Conservation (phyloP, 2,888 invertebrate genomes). For the Ptilodon capucinus region DNA sequence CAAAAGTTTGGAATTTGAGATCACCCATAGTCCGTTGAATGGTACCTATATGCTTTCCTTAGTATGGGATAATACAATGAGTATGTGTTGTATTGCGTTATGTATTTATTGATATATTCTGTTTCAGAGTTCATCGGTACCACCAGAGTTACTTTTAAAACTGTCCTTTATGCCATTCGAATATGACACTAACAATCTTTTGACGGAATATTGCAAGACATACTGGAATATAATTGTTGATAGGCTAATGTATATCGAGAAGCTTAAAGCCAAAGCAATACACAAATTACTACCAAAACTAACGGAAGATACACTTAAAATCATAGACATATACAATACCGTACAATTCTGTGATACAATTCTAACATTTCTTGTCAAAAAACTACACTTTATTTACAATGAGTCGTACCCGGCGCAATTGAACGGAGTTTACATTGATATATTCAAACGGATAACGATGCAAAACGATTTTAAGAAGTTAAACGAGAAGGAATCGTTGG, state of each 20-base stretch:
- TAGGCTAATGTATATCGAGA: slow-evolving; percentile 58
- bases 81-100: too few species aligned
- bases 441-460: slow-evolving; percentile 46
- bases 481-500: slow-evolving; percentile 38
- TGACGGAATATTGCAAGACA: slow-evolving; percentile 60
- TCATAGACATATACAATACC: slow-evolving; percentile 55
- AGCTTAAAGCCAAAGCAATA: slow-evolving; percentile 48
- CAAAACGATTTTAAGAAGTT: slow-evolving; percentile 56
- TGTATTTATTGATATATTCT: slow-evolving; percentile 1
- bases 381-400: slow-evolving; percentile 54
- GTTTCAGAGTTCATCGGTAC: slow-evolving; percentile 53
- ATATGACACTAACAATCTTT: slow-evolving; percentile 40
- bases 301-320: slow-evolving; percentile 52
- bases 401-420: slow-evolving; percentile 43
- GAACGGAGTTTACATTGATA: slow-evolving; percentile 39
- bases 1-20: too few species aligned
- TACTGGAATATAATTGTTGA: slow-evolving; percentile 69
- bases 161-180: slow-evolving; percentile 69
- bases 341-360: slow-evolving; percentile 53
- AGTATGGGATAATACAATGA: too few species aligned
- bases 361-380: slow-evolving; percentile 57
- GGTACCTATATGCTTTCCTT: neutral
- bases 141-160: slow-evolving; percentile 63
- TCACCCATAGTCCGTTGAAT: too few species aligned
- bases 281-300: slow-evolving; percentile 59